Conservation (phyloP, 2,797 vertebrate genomes). For the Cirrhinus molitorella region DNA sequence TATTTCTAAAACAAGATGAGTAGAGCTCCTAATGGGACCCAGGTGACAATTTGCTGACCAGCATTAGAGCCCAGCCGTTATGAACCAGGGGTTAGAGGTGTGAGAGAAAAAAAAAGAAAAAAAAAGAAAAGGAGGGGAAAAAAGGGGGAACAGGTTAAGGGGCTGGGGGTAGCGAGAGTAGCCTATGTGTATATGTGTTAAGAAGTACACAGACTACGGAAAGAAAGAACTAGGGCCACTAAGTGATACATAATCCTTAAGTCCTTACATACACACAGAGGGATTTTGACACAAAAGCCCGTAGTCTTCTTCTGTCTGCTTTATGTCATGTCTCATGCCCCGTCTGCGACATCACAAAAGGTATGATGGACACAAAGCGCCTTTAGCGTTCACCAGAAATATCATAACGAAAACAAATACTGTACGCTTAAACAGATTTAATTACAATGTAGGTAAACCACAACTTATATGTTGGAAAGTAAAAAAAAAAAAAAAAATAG, state of each 20-base stretch:
- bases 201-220: slow-evolving; percentile 6
- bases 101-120: neutral
- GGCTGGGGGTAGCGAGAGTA: neutral
- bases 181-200: slow-evolving; percentile 32
- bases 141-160: slow-evolving; percentile 31
- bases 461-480: neutral
- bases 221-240: slow-evolving; percentile 21
- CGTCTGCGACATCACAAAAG: slow-evolving; percentile 28
- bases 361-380: slow-evolving; percentile 22
- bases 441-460: neutral
- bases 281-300: slow-evolving; percentile 34
- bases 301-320: slow-evolving; percentile 25
- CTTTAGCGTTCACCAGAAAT: slow-evolving; percentile 20
- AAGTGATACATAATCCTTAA: slow-evolving; percentile 44
- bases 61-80: slow-evolving; percentile 76
- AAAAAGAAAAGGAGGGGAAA: neutral
- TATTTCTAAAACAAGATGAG: slow-evolving; percentile 48
- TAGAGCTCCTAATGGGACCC: slow-evolving; percentile 77
- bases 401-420: slow-evolving; percentile 26
- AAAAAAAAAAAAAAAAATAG: neutral
- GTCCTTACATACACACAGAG: slow-evolving; percentile 32
- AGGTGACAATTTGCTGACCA: slow-evolving; percentile 84
- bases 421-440: slow-evolving; percentile 16
- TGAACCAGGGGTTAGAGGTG: slow-evolving; percentile 63
- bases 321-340: slow-evolving; percentile 29